These are phyloP conservation scores for Lepidostoma basale DNA, from an alignment of 1,140 invertebrate species.

Conservation along the genomic window DNA sequence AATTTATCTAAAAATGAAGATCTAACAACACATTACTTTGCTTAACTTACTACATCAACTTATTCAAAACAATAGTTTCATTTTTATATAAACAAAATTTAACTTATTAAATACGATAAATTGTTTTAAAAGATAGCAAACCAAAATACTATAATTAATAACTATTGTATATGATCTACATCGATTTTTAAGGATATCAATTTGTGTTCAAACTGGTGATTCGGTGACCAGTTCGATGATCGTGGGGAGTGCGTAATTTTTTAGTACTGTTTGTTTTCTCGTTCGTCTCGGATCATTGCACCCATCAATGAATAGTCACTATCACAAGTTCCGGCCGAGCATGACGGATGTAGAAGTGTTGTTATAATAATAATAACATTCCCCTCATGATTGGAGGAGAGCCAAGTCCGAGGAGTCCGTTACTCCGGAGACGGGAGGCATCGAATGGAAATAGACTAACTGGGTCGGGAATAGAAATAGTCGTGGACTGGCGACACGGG, in stretches of 20 bases:
- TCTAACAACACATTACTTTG: too few relatives aligned
- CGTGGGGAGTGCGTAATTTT: not conserved
- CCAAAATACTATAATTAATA: too few relatives aligned
- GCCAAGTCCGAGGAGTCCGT: slow-evolving; percentile 15
- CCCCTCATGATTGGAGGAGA: slow-evolving; percentile 23
- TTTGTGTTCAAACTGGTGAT: too few relatives aligned
- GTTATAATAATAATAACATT: slow-evolving; percentile 17
- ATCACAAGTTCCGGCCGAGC: not conserved
- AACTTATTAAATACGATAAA: too few relatives aligned
- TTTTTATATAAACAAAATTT: too few relatives aligned
- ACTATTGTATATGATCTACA: too few relatives aligned
- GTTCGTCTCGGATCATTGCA: not conserved
- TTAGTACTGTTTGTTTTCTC: not conserved
- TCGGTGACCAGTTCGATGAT: not conserved
- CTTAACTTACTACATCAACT: too few relatives aligned
- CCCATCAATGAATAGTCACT: not conserved
- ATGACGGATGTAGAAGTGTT: not conserved
- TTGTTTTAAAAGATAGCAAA: too few relatives aligned
- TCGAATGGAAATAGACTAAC: slow-evolving; percentile 24
- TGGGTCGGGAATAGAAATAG: slow-evolving; percentile 23
- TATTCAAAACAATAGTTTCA: too few relatives aligned
- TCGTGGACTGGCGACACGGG: not conserved
- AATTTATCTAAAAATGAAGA: not conserved
- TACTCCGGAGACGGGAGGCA: slow-evolving; percentile 17
- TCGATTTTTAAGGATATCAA: too few relatives aligned